Percentiles rank a stretch among this genome's conserved stretches.
Evolutionary conservation across 1,140 invertebrate species (phyloP).

Genomic region (Orius insidiosus): DNA sequence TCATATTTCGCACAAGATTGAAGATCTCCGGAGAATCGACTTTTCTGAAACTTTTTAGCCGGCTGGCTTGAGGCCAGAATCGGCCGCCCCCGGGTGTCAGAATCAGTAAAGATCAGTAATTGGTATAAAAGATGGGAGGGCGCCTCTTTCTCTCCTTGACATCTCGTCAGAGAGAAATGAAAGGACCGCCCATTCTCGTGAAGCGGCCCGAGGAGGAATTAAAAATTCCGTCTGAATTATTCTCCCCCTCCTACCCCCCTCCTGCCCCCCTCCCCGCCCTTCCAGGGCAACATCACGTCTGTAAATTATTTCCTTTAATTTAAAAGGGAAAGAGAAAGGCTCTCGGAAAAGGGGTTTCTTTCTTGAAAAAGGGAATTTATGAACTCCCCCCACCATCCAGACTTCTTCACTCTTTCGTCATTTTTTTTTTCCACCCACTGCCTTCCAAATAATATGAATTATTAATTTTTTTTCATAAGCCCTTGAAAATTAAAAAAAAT

Average conservation of each 20-base stretch:
- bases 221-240: conserved; percentile 14
- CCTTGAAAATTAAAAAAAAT: too few relatives aligned
- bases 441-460: too few relatives aligned
- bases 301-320: conserved; percentile 15
- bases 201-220: conserved; percentile 3
- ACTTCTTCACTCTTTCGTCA: background rate
- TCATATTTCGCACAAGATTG: background rate
- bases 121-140: conserved; percentile 9
- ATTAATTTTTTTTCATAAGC: too few relatives aligned
- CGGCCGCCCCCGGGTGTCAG: conserved; percentile 2
- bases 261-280: conserved; percentile 2
- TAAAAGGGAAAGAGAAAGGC: conserved; percentile 7
- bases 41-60: too few relatives aligned
- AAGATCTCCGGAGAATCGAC: too few relatives aligned
- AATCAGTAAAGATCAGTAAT: conserved; percentile 11
- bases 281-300: background rate
- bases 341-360: conserved; percentile 1
- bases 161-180: conserved; percentile 7
- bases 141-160: conserved; percentile 2
- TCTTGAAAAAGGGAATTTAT: conserved; percentile 1
- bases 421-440: too few relatives aligned
- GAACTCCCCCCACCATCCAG: background rate
- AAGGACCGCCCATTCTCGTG: conserved; percentile 2
- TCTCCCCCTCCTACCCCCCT: background rate
- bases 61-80: too few relatives aligned